Evolutionary conservation across 2,888 invertebrate species (phyloP), one percentile per base, ranked within the genome.

Genomic region (Atrina japonica): DNA sequence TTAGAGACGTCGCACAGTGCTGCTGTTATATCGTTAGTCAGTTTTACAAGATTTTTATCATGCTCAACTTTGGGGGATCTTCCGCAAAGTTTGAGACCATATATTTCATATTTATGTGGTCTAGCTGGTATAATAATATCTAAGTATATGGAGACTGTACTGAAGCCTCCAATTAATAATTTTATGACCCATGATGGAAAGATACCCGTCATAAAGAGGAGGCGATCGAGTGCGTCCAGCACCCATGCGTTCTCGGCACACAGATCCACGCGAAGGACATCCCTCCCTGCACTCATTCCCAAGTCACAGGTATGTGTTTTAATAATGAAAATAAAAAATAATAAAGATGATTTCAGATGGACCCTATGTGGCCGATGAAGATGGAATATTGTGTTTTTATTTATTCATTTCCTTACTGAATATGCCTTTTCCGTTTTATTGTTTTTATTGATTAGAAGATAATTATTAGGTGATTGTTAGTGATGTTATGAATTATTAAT

Each of bases 241-340:
- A 83, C 82, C 35, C 78, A 86, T n/a, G 85, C 82, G 40, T 86
- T 84, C 72, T 77, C 84, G 21, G 72, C 86, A 45, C 85, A 86
- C 71, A 83, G 88, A 45, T 83, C 86, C 11, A 86, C 87, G 2
- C 78, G 90, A 63, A 80, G 91, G 45, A 90, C 90, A 7, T 90
- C 90, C 16, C 81, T 91, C 52, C 91, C 90, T 29, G 89, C 90
- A 25, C 84, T 91, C 68, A 88, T n/a, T n/a, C n/a, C 86, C 70
- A 88, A 87, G 77, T 80, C 83, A 75, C 89, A 89, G 86, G 85
- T 86, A 77, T 75, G 81, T n/a, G n/a, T n/a, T n/a, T n/a, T n/a
- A n/a, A n/a, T n/a, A n/a, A n/a, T n/a, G n/a, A n/a, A n/a, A n/a
- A n/a, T n/a, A n/a, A n/a, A n/a, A n/a, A n/a, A n/a, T n/a, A n/a